These are phyloP conservation scores for Paramisgurnus dabryanus DNA, from an alignment of 2,113 vertebrate species.

Conservation along the genomic window DNA sequence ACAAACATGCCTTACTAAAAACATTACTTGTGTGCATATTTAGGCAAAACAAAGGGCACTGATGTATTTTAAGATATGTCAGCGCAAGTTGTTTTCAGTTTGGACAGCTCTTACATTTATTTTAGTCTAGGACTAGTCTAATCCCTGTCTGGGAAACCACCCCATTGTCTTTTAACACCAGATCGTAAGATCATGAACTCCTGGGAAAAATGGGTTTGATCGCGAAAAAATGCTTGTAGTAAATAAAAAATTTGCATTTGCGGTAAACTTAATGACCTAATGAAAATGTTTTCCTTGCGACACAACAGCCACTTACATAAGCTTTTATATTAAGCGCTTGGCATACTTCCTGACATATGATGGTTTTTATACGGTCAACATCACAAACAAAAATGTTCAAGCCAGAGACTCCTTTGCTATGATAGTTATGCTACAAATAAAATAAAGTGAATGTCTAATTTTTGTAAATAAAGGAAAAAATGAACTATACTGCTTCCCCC, in stretches of 20 bases:
- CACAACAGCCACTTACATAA: conserved; percentile 33
- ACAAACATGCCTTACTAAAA: too few relatives aligned
- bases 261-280: conserved; percentile 35
- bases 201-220: too few relatives aligned
- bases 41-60: too few relatives aligned
- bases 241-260: conserved; percentile 46
- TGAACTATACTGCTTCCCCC: conserved; percentile 47
- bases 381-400: conserved; percentile 33
- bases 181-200: too few relatives aligned
- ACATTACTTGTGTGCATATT: too few relatives aligned
- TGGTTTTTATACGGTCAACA: conserved; percentile 41
- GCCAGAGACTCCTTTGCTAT: conserved; percentile 51
- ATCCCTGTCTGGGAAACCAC: too few relatives aligned
- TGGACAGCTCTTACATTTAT: too few relatives aligned
- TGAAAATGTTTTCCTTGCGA: conserved; percentile 48
- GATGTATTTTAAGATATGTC: too few relatives aligned
- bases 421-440: conserved; percentile 48
- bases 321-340: conserved; percentile 48
- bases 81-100: too few relatives aligned
- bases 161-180: too few relatives aligned
- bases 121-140: too few relatives aligned
- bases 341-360: conserved; percentile 48
- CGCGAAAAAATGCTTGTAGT: background rate
- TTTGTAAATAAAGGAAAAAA: conserved; percentile 52
- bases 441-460: conserved; percentile 61